Evolutionary conservation across 2,888 invertebrate species (phyloP).

Genomic region (Apamea sordens): DNA sequence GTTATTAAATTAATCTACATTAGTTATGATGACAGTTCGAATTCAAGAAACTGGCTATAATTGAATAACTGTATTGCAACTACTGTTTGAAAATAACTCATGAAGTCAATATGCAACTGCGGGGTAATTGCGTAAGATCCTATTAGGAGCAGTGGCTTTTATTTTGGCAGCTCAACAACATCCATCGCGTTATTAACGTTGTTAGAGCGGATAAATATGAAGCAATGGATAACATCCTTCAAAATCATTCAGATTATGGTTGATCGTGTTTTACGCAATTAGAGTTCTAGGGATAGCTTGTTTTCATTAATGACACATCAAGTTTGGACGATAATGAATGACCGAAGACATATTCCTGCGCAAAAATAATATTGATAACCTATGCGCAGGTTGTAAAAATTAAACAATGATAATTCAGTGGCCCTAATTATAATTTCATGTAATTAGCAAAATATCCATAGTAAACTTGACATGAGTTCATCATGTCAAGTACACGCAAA

Average conservation of each 20-base stretch:
- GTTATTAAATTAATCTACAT: neutral
- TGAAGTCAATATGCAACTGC: neutral
- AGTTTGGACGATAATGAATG: neutral
- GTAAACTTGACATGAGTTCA: constrained; percentile 14
- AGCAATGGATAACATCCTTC: neutral
- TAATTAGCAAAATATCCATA: constrained; percentile 46
- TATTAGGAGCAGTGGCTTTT: too few species aligned
- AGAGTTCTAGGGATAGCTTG: neutral
- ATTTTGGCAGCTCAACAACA: too few species aligned
- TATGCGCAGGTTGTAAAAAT: constrained; percentile 13
- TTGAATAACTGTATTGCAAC: neutral
- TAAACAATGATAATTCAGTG: constrained; percentile 17
- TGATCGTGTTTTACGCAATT: too few species aligned
- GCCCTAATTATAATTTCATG: constrained; percentile 11
- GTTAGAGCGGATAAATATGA: neutral
- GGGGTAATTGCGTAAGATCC: neutral
- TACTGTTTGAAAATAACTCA: neutral
- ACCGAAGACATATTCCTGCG: neutral
- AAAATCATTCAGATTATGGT: too few species aligned
- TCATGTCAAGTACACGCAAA: constrained; percentile 26
- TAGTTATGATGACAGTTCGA: neutral
- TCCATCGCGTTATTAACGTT: neutral
- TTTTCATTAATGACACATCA: neutral
- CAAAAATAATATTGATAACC: constrained; percentile 27
- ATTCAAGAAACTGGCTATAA: neutral